Evolutionary conservation across 35 echinoderm and acorn worm species (phyloP).

Genomic region (Diadema setosum): DNA sequence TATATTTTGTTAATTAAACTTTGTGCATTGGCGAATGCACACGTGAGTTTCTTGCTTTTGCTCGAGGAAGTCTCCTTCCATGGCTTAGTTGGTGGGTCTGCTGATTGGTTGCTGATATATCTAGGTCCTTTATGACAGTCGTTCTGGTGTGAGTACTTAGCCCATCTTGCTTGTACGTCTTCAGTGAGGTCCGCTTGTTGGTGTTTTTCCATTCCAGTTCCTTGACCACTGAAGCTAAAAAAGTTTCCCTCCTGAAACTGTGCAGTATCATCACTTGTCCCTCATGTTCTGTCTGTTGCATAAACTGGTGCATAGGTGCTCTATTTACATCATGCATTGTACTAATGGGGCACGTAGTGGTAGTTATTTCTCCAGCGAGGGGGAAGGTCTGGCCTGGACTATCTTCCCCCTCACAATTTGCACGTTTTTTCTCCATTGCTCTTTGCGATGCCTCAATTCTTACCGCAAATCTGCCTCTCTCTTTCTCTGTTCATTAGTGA

Average conservation of each 20-base stretch:
- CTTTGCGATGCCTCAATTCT: background rate
- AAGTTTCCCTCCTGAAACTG: background rate
- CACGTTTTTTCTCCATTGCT: background rate
- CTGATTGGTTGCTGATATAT: background rate
- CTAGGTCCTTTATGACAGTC: background rate
- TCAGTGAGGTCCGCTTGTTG: background rate
- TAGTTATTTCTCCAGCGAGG: background rate
- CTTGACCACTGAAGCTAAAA: too few relatives aligned
- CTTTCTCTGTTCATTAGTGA: background rate
- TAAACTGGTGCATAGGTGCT: background rate
- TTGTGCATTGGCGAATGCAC: slow-evolving; percentile 23
- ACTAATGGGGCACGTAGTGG: background rate
- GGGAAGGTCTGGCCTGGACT: background rate
- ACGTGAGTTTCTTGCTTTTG: slow-evolving; percentile 18
- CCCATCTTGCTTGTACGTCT: background rate
- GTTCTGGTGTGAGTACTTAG: too few relatives aligned
- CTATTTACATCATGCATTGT: slow-evolving; percentile 33
- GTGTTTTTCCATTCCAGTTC: slow-evolving; percentile 10
- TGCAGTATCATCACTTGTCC: background rate
- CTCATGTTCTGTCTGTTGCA: background rate
- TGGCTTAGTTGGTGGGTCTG: background rate
- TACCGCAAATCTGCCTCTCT: background rate
- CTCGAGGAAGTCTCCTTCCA: background rate
- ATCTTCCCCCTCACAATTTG: background rate
- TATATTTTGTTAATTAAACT: slow-evolving; percentile 16